phyloP scores from a whole-genome alignment of 2,113 vertebrate genomes.

The Sigmodon hispidus region DNA sequence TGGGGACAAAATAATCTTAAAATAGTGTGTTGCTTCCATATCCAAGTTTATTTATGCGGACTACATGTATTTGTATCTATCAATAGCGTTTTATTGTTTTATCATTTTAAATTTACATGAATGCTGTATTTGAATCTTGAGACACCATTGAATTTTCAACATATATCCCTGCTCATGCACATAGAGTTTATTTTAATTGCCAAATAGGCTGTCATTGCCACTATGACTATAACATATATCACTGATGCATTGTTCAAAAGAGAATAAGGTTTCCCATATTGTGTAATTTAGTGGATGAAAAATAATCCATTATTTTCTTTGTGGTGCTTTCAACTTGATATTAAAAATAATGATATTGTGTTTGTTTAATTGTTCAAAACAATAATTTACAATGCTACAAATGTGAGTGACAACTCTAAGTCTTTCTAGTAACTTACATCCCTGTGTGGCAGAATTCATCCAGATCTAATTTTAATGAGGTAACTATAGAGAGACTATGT shows the following conservation, averaged over 20 bases:
- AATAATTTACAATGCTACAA: background rate
- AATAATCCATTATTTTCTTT: background rate
- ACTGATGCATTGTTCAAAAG: background rate
- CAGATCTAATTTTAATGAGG: background rate
- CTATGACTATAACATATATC: background rate
- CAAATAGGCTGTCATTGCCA: background rate
- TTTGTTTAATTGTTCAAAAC: background rate
- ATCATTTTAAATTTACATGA: slow-evolving; percentile 15
- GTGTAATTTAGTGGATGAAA: background rate
- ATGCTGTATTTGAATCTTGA: background rate
- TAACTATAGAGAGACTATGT: background rate
- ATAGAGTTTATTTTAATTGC: slow-evolving; percentile 39
- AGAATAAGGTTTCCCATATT: background rate
- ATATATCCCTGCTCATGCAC: background rate
- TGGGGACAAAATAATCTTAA: background rate
- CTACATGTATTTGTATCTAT: background rate
- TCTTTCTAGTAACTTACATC: background rate
- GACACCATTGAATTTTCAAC: slow-evolving; percentile 7
- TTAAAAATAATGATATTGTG: background rate
- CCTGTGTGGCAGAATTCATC: background rate
- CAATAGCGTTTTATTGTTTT: background rate
- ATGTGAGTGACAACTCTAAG: background rate
- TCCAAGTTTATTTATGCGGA: background rate
- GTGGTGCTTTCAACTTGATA: slow-evolving; percentile 36
- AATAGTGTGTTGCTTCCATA: background rate